Conservation (phyloP, 2,113 vertebrate genomes). For the Chionis minor region DNA sequence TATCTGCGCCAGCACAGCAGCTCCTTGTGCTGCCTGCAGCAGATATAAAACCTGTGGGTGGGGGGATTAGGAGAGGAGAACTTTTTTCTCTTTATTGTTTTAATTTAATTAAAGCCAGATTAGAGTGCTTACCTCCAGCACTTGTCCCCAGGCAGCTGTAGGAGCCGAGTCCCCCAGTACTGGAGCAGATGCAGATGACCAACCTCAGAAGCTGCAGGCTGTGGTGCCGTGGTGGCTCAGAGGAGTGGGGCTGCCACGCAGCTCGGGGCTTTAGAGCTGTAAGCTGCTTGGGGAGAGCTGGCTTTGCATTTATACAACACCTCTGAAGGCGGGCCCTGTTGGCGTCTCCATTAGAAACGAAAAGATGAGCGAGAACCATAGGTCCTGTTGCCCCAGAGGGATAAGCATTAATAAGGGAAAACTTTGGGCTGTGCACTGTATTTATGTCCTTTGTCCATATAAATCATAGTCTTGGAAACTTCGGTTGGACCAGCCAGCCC, state of each 20-base stretch:
- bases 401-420: not conserved
- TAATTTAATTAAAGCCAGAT: not conserved
- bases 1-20: not conserved
- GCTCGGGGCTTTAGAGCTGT: not conserved
- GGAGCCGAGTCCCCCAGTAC: not conserved
- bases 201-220: accelerated
- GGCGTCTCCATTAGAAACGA: accelerated
- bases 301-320: not conserved
- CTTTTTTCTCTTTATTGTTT: accelerated
- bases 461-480: not conserved
- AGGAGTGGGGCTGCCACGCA: not conserved
- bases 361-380: not conserved
- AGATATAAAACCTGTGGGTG: not conserved
- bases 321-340: not conserved
- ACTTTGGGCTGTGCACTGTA: not conserved
- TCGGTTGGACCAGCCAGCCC: accelerated
- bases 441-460: not conserved
- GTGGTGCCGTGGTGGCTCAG: not conserved
- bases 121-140: not conserved
- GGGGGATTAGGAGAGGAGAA: not conserved
- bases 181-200: not conserved
- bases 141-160: not conserved
- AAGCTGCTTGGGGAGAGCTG: slow-evolving; percentile 46
- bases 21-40: not conserved
- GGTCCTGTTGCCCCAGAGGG: not conserved